Conservation (phyloP, 2,888 invertebrate genomes). For the Yponomeuta plumbellus region DNA sequence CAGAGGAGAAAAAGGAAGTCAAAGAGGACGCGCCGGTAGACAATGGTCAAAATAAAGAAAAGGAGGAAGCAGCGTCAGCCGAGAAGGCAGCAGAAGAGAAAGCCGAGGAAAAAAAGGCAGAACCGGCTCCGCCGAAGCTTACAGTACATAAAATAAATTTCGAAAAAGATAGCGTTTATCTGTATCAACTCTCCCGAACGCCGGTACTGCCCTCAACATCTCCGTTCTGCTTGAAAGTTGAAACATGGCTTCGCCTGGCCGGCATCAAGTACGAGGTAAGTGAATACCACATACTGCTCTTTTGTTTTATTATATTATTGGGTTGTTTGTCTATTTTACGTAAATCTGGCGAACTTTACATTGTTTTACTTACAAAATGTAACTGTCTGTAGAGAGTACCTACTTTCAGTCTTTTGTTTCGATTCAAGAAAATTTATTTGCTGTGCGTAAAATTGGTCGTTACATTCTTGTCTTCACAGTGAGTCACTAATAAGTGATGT, state of each 20-base stretch:
- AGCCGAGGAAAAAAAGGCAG: conserved; percentile 74
- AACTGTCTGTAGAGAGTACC: neutral
- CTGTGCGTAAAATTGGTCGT: conserved; percentile 1
- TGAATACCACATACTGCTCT: conserved; percentile 20
- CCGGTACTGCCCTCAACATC: conserved; percentile 93
- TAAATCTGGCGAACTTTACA: conserved; percentile 27
- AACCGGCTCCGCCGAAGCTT: conserved; percentile 83
- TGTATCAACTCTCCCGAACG: conserved; percentile 95
- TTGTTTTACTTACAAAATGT: conserved; percentile 9
- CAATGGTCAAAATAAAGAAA: conserved; percentile 57
- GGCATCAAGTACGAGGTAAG: conserved; percentile 96
- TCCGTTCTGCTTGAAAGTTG: conserved; percentile 95
- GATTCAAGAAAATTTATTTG: neutral
- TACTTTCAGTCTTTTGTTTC: neutral
- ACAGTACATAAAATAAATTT: conserved; percentile 91
- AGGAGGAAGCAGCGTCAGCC: conserved; percentile 60
- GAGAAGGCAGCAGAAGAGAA: conserved; percentile 52
- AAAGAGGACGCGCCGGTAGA: conserved; percentile 69
- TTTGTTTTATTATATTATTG: conserved; percentile 2
- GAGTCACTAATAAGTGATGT: neutral
- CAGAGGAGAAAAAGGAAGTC: conserved; percentile 78
- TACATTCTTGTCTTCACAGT: neutral
- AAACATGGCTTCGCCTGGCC: conserved; percentile 95
- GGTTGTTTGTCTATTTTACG: neutral
- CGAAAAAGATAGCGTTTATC: conserved; percentile 94